Conservation (phyloP, 2,888 invertebrate species). For the Drosophila longiperda region DNA sequence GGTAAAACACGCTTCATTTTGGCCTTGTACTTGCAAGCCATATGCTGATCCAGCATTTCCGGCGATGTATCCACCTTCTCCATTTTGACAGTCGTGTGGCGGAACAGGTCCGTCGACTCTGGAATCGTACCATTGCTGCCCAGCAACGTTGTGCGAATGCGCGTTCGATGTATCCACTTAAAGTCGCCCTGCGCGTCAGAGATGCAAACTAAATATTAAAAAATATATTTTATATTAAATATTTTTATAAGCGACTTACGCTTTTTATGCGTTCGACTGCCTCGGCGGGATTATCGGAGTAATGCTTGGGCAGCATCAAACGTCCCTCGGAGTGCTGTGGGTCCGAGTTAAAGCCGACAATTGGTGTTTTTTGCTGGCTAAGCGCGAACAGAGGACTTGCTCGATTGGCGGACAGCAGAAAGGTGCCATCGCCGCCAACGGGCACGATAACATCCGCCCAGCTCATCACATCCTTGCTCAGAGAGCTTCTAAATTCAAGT, state of each 20-base stretch:
- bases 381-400: conserved; percentile 84
- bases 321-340: conserved; percentile 97
- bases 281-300: conserved; percentile 91
- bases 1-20: conserved; percentile 89
- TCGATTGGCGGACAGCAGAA: conserved; percentile 93
- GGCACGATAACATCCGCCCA: conserved; percentile 97
- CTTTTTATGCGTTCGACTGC: conserved; percentile 91
- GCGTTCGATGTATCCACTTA: conserved; percentile 93
- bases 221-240: neutral
- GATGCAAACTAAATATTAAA: neutral
- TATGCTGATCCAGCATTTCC: conserved; percentile 72
- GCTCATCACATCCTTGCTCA: conserved; percentile 88
- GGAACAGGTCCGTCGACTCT: conserved; percentile 86
- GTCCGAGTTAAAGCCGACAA: conserved; percentile 98
- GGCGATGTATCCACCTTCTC: conserved; percentile 83
- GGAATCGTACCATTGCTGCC: conserved; percentile 86
- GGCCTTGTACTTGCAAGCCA: conserved; percentile 82
- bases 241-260: conserved; percentile 85
- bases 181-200: conserved; percentile 89
- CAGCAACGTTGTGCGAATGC: conserved; percentile 94
- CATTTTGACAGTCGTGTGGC: conserved; percentile 83
- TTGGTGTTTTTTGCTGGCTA: conserved; percentile 90
- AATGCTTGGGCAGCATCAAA: conserved; percentile 94
- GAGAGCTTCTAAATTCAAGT: conserved; percentile 85
- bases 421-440: conserved; percentile 98